A percentile compares a stretch with the other conserved stretches of the same genome.
phyloP scores from a whole-genome alignment of 1,140 invertebrate genomes.

The Drosophila albomicans region DNA sequence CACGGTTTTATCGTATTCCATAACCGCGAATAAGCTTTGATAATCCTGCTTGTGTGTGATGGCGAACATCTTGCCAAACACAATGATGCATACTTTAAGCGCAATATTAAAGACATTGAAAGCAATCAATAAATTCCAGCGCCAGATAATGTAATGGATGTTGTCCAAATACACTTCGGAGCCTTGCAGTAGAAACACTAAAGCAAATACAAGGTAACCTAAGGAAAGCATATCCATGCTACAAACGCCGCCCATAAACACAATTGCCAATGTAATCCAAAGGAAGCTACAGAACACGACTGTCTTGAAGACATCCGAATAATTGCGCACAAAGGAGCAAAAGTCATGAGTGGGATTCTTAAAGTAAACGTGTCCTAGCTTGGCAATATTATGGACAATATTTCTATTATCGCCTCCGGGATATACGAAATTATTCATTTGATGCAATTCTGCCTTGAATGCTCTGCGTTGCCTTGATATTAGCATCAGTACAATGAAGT shows the following conservation, averaged over 20 bases:
- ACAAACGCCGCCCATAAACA: slow-evolving; percentile 97
- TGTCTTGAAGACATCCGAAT: slow-evolving; percentile 94
- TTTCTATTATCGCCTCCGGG: slow-evolving; percentile 87
- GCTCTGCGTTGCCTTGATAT: slow-evolving; percentile 94
- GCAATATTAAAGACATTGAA: slow-evolving; percentile 96
- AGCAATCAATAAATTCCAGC: slow-evolving; percentile 95
- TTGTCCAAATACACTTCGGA: slow-evolving; percentile 97
- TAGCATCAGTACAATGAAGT: slow-evolving; percentile 95
- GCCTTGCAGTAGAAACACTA: slow-evolving; percentile 98
- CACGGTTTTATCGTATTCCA: slow-evolving; percentile 47
- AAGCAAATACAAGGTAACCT: slow-evolving; percentile 97
- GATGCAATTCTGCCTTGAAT: slow-evolving; percentile 91
- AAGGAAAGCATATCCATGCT: slow-evolving; percentile 97
- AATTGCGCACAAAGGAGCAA: slow-evolving; percentile 86
- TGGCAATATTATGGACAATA: slow-evolving; percentile 87
- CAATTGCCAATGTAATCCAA: slow-evolving; percentile 97
- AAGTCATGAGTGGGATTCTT: slow-evolving; percentile 93
- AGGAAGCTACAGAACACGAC: slow-evolving; percentile 94
- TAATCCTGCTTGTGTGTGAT: slow-evolving; percentile 35
- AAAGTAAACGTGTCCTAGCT: slow-evolving; percentile 86
- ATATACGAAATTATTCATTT: slow-evolving; percentile 87
- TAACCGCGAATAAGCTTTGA: slow-evolving; percentile 92
- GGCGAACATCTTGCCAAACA: slow-evolving; percentile 29
- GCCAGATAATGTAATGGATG: slow-evolving; percentile 91
- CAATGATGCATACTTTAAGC: slow-evolving; percentile 88